Evolutionary conservation across 1,140 invertebrate species (phyloP), one percentile per base, ranked within the genome.

Genomic region (Lepidotrigona ventralis): DNA sequence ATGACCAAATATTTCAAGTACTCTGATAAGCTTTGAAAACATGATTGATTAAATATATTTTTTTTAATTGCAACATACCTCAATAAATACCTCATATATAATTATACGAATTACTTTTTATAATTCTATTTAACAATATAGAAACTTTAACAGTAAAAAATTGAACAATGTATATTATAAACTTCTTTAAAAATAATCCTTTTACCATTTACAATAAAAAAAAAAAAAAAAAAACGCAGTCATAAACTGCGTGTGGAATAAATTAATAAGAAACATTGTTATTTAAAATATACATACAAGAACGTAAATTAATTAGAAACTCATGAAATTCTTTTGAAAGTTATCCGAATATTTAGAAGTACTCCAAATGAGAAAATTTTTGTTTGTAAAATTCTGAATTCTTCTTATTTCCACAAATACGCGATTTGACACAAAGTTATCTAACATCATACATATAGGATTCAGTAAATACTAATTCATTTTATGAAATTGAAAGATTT

Each of bases 61-160:
- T 74, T 21, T 75, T 60, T 3, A 60, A 64, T 26, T 51, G 26
- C 14, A 46, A 60, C 29, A 29, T 51, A 64, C 12, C 29, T 21
- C 6, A 8, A 29, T 53, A 64, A 64, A 8, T 56, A n/a, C n/a
- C n/a, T 77, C 8, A 17, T 51, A n/a, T 60, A 60, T 60, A 29
- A 64, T 64, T 77, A 29, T 17, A 64, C 46, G 17, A 51, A 64
- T 46, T 64, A 51, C 17, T 9, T 29, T 64, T 63, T 77, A 26
- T 77, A 64, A 77, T 51, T 77, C 19, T 64, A 77, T 51, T 53
- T 17, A 77, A 77, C 56, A 75, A 75, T 39, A 75, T 60, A 75
- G 19, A 75, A 39, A 60, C 23, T 26, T 14, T 60, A 75, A 75
- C 73, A 60, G 56, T 58, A 75, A 75, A 75, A 33, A 58, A 75